Base-by-base conservation (phyloP, 2,113 vertebrate genomes). In the Oenanthe oenanthe region DNA sequence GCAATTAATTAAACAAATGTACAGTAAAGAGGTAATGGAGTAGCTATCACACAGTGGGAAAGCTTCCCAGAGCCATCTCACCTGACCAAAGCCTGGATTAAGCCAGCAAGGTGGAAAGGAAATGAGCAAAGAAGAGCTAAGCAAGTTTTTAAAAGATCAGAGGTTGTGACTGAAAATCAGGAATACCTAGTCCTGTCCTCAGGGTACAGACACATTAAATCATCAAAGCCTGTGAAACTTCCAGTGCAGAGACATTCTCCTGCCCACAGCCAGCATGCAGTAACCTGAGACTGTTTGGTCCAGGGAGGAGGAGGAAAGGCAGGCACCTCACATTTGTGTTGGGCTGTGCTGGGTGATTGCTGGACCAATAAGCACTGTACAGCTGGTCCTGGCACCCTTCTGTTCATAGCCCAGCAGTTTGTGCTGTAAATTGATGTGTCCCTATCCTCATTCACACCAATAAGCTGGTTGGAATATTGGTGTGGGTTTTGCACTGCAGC, bases 1-100 rank as follows among this genome's bases (percentile, higher is more conserved):
- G 92, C 97, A 97, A 98, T 98, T 98, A 98, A 98, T 97, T 98
- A 97, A 97, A 98, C 98, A 98, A 98, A 98, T 97, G 97, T 96
- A 96, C 93, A 92, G 96, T 97, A 96, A 95, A 96, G 94, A 96
- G 91, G 91, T 94, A 96, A 97, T 3, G 38, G 95, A 97, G 96
- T 96, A 95, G 88, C 92, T 89, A 90, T 82, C 71, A 92, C 75
- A 94, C 70, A 92, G 90, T 88, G 94, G 92, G 94, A 96, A 97
- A 87, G 92, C 63, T 95, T 97, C 95, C 96, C 95, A 96, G 96
- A 93, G 92, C 65, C 91, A 80, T 94, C 95, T 96, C 94, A 89
- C 89, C 79, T 96, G 96, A 94, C 91, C 70, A 81, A 92, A 90
- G 67, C 56, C 74, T 51, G 43, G 62, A 34, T 50, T 85, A 68